phyloP scores from a whole-genome alignment of 2,113 vertebrate species.

The Boulengerochromis microlepis region DNA sequence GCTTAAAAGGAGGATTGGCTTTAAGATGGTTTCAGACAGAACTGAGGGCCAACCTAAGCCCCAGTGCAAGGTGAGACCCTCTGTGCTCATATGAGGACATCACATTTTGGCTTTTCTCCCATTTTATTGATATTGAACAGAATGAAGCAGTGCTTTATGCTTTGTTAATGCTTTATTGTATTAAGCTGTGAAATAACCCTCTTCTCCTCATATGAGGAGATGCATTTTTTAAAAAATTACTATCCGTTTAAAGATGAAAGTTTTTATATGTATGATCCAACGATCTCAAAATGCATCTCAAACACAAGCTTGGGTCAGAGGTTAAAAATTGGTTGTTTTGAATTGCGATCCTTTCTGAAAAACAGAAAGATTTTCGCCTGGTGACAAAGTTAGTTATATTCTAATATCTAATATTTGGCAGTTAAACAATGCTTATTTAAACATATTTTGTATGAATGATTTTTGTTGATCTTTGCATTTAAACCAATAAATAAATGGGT shows the following conservation, averaged over 20 bases:
- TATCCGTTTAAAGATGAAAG: background rate
- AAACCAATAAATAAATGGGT: background rate
- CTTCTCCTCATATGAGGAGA: background rate
- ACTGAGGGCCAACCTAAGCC: background rate
- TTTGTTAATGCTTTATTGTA: background rate
- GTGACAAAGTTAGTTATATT: background rate
- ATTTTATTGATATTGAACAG: background rate
- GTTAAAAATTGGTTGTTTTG: background rate
- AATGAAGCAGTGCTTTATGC: background rate
- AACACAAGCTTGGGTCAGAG: background rate
- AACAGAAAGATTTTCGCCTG: background rate
- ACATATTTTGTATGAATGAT: background rate
- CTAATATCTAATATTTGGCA: background rate
- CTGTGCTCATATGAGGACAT: background rate
- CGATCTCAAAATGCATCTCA: background rate
- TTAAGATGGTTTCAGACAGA: background rate
- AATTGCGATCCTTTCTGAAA: background rate
- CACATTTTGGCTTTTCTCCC: background rate
- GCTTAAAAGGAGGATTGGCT: background rate
- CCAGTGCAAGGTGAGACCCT: background rate
- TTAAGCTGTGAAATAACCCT: background rate
- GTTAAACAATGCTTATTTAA: background rate
- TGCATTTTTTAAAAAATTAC: fast-evolving
- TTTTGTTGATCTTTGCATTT: background rate
- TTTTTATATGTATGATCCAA: background rate